Conservation (phyloP, 2,797 vertebrate species). For the Acomys russatus region DNA sequence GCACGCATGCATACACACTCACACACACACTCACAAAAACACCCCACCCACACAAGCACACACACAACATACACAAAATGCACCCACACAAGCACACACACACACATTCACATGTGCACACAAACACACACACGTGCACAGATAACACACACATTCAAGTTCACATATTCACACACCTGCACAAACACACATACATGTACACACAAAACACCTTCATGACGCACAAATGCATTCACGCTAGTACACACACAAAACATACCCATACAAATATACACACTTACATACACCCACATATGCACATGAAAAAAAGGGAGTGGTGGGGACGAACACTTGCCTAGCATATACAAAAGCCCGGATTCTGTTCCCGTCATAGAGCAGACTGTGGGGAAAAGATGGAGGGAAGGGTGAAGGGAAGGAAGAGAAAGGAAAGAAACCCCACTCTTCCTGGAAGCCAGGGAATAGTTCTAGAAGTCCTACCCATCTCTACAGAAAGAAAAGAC, state of each 20-base stretch:
- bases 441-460: not conserved
- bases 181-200: not conserved
- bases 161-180: not conserved
- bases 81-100: not conserved
- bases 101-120: not conserved
- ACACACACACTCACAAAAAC: not conserved
- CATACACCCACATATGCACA: not conserved
- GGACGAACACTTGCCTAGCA: not conserved
- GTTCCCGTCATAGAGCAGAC: not conserved
- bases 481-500: not conserved
- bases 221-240: not conserved
- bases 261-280: not conserved
- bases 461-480: constrained; percentile 9
- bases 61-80: not conserved
- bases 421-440: not conserved
- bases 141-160: not conserved
- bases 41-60: not conserved
- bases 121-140: not conserved
- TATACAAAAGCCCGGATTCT: not conserved
- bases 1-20: not conserved
- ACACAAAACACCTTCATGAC: not conserved
- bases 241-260: not conserved
- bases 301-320: not conserved
- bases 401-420: not conserved
- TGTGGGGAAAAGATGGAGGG: no score